These are phyloP conservation scores for Lepidurus packardi DNA, from an alignment of 1,140 invertebrate species.

Conservation along the genomic window DNA sequence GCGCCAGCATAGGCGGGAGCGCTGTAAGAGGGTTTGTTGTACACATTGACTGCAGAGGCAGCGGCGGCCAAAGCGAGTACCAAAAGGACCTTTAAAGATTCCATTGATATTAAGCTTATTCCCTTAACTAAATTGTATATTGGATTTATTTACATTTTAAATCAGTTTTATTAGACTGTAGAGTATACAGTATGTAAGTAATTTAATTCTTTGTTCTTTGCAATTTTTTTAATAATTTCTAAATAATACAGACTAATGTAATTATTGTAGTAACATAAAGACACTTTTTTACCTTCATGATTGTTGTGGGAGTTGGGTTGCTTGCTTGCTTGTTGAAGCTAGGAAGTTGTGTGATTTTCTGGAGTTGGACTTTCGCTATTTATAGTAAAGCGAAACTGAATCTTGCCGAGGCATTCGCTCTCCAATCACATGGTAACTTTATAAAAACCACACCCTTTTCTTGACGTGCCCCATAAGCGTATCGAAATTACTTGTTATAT, in stretches of 20 bases:
- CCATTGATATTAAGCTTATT: no score
- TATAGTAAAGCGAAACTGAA: neutral
- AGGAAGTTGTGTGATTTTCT: neutral
- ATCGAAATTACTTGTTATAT: no score
- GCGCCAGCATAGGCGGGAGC: neutral
- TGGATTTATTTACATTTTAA: no score
- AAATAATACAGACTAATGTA: no score
- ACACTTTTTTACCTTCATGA: neutral
- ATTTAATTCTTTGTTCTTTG: no score
- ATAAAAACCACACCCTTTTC: no score
- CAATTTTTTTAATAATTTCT: neutral
- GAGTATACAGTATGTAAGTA: no score
- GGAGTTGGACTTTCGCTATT: neutral
- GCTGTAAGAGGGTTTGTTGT: neutral
- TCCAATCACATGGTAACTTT: no score
- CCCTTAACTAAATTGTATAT: no score
- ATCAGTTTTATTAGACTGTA: no score
- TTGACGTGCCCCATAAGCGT: no score
- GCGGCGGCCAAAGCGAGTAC: neutral
- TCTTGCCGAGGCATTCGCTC: no score
- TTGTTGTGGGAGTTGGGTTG: neutral
- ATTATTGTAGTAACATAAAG: neutral
- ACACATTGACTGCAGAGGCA: neutral
- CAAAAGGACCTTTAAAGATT: neutral
- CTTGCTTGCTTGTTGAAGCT: neutral